phyloP scores from a whole-genome alignment of 1,140 invertebrate species.

The Hestina assimilis region DNA sequence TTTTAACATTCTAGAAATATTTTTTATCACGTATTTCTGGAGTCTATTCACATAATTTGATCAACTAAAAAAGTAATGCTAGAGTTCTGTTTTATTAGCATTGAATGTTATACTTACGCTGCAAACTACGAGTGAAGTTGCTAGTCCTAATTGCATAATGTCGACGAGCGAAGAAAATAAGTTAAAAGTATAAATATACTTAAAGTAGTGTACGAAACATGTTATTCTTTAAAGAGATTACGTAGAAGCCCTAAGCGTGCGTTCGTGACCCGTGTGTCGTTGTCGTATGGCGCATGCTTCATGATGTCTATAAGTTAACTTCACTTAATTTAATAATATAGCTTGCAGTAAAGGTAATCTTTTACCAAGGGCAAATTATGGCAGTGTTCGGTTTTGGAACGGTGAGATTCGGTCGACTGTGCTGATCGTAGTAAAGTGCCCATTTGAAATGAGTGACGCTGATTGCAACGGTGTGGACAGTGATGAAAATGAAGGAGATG shows the following conservation, averaged over 20 bases:
- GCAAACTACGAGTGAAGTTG: not conserved
- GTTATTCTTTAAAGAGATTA: slow-evolving; percentile 70
- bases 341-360: slow-evolving; percentile 71
- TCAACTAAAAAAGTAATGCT: no score
- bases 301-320: slow-evolving; percentile 67
- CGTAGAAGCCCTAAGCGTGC: slow-evolving; percentile 65
- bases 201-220: slow-evolving; percentile 23
- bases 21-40: no score
- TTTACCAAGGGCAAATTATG: slow-evolving; percentile 68
- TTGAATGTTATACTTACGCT: not conserved
- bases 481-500: slow-evolving; percentile 53
- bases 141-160: slow-evolving; percentile 4
- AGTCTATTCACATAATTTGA: no score
- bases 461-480: slow-evolving; percentile 60
- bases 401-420: slow-evolving; percentile 44
- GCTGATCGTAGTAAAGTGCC: slow-evolving; percentile 17
- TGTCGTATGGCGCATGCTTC: slow-evolving; percentile 69
- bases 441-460: slow-evolving; percentile 59
- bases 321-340: slow-evolving; percentile 79
- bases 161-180: slow-evolving; percentile 6
- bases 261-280: slow-evolving; percentile 71
- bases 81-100: no score
- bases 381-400: slow-evolving; percentile 52
- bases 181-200: slow-evolving; percentile 26
- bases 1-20: no score